These are phyloP conservation scores for Tyto alba DNA, from an alignment of 2,113 vertebrate genomes.

Conservation along the genomic window DNA sequence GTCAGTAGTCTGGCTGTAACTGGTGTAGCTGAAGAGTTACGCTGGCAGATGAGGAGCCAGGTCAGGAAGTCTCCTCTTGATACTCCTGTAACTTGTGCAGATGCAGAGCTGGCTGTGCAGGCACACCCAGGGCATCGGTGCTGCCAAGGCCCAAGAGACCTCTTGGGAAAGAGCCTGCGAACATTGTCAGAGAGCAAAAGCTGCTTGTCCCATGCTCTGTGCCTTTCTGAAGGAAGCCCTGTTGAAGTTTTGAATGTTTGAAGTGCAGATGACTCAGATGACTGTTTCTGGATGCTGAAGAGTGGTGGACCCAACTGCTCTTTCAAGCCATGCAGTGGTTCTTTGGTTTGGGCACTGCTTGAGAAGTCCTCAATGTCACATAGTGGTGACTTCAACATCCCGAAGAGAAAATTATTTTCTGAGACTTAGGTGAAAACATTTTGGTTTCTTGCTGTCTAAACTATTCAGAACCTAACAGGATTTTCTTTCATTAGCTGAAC, in stretches of 20 bases:
- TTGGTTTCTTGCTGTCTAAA: not conserved
- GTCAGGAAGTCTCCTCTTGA: not conserved
- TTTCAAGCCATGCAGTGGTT: not conserved
- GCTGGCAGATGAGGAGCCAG: not conserved
- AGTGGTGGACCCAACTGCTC: not conserved
- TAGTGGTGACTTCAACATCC: not conserved
- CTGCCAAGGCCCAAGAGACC: not conserved
- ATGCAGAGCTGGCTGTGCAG: not conserved
- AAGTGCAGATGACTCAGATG: not conserved
- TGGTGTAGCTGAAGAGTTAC: accelerated
- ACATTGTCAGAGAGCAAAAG: not conserved
- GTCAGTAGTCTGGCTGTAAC: not conserved
- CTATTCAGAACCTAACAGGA: not conserved
- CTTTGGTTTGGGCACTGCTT: not conserved
- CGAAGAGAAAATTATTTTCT: not conserved
- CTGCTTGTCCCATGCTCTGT: not conserved
- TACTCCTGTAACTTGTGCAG: not conserved
- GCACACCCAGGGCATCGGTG: not conserved
- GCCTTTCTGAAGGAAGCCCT: not conserved
- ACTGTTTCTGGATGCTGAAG: not conserved
- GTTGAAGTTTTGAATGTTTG: not conserved
- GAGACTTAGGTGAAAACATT: not conserved
- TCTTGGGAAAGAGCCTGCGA: not conserved
- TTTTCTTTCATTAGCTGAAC: not conserved
- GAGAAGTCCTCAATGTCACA: not conserved